A percentile compares a stretch with the other conserved stretches of the same genome.
Conservation (phyloP, 2,888 invertebrate genomes). For the Tenthredo livida region DNA sequence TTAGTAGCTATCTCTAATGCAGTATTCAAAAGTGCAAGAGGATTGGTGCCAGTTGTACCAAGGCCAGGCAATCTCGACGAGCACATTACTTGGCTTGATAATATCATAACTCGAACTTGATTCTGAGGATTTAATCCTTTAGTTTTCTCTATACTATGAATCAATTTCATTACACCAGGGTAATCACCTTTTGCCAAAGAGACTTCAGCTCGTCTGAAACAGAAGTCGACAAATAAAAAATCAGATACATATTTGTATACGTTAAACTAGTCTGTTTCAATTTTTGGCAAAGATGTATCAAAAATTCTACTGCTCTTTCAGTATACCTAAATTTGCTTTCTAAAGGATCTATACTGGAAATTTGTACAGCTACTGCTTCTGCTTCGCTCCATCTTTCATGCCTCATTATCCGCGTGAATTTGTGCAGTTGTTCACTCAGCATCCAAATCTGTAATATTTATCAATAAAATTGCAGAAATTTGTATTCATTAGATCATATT, state of each 20-base stretch:
- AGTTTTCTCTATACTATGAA: conserved; percentile 67
- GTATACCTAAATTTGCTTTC: conserved; percentile 78
- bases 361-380: conserved; percentile 78
- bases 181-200: conserved; percentile 76
- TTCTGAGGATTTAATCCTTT: conserved; percentile 68
- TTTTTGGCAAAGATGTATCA: neutral
- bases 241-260: neutral
- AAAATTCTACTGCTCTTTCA: neutral
- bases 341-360: conserved; percentile 78
- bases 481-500: neutral
- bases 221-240: neutral
- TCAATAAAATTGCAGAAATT: neutral
- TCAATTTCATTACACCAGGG: conserved; percentile 69
- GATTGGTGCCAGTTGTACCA: conserved; percentile 79
- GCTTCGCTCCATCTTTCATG: conserved; percentile 79
- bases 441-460: conserved; percentile 81
- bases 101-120: conserved; percentile 84
- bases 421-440: conserved; percentile 82
- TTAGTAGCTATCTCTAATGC: conserved; percentile 88
- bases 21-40: conserved; percentile 82
- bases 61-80: conserved; percentile 81
- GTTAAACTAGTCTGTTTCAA: neutral
- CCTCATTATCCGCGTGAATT: conserved; percentile 78
- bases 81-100: conserved; percentile 85
- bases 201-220: conserved; percentile 74